A percentile compares a stretch with the other conserved stretches of the same genome.
Conservation (phyloP, 1,140 invertebrate genomes). For the Procambarus virginalis region DNA sequence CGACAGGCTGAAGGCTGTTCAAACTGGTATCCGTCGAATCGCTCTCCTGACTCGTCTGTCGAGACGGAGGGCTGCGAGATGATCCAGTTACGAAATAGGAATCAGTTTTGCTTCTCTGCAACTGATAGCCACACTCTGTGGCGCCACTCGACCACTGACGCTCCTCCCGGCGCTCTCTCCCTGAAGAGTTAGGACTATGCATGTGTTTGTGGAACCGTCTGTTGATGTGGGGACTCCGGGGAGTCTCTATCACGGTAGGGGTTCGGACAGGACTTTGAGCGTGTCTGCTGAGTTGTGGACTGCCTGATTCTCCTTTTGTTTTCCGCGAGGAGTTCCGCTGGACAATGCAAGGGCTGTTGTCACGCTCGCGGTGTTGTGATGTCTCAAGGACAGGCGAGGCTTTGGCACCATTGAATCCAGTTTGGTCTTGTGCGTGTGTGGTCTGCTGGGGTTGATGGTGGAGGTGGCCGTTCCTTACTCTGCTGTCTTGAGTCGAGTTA, state of each 20-base stretch:
- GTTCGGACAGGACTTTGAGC: slow-evolving; percentile 1
- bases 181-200: background rate
- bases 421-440: background rate
- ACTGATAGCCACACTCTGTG: background rate
- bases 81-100: slow-evolving; percentile 21
- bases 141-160: background rate
- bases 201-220: too few species aligned
- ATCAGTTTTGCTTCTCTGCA: slow-evolving; percentile 40
- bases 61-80: background rate
- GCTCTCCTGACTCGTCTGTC: slow-evolving; percentile 8
- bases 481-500: slow-evolving; percentile 8
- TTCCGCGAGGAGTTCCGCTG: background rate
- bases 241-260: background rate
- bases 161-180: too few species aligned
- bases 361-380: background rate
- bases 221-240: too few species aligned
- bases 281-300: background rate
- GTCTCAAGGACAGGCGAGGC: background rate
- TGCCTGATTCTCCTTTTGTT: background rate
- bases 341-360: background rate
- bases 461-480: background rate
- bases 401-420: background rate
- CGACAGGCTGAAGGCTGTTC: background rate
- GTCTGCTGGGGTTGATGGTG: background rate
- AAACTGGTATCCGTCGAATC: slow-evolving; percentile 17